Evolutionary conservation across 1,140 invertebrate species (phyloP).

Genomic region (Achroia grisella): DNA sequence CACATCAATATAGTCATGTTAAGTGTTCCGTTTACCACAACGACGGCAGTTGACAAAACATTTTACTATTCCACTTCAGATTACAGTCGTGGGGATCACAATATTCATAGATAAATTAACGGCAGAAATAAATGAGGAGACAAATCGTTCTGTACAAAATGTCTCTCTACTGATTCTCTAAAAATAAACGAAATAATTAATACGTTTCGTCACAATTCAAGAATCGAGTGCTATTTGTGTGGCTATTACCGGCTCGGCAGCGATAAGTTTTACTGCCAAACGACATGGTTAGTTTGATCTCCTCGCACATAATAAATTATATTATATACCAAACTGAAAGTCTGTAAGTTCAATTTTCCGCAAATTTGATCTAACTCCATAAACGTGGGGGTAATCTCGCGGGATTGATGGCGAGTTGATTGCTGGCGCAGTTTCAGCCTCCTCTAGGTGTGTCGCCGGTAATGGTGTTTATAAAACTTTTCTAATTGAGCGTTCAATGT

Average conservation of each 20-base stretch:
- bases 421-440: background rate
- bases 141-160: no score
- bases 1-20: no score
- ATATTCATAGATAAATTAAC: no score
- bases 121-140: no score
- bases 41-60: no score
- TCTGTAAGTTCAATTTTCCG: conserved; percentile 61
- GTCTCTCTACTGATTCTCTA: background rate
- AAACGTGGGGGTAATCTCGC: conserved; percentile 23
- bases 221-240: conserved; percentile 39
- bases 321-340: conserved; percentile 48
- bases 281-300: conserved; percentile 64
- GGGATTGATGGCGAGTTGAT: conserved; percentile 8
- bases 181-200: conserved; percentile 50
- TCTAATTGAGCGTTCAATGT: conserved; percentile 23
- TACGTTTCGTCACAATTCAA: conserved; percentile 46
- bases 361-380: conserved; percentile 50
- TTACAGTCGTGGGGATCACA: no score
- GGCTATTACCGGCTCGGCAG: conserved; percentile 43
- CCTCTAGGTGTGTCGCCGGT: background rate
- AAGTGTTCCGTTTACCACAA: no score
- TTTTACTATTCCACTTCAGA: no score
- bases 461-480: conserved; percentile 32
- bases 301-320: conserved; percentile 64
- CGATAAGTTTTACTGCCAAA: conserved; percentile 57